Base-by-base conservation (phyloP, 2,888 invertebrate species). In the Octodonta nipae region DNA sequence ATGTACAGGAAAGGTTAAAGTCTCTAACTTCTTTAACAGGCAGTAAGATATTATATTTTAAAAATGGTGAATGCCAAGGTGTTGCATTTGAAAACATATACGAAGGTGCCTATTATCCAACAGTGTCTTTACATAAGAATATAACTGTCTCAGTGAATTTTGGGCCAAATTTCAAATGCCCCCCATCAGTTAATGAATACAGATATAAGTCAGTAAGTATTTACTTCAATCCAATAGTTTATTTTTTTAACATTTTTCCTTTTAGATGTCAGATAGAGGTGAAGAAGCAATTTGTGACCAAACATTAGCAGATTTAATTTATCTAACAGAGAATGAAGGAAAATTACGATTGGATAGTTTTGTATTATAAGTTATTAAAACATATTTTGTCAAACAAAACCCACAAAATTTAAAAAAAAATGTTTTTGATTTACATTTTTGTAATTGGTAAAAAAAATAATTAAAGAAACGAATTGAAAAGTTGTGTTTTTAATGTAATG, bases 271-370 rank as follows among this genome's bases (percentile, higher is more conserved):
- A 28, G 86, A 89, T 46, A 81, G 91, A 52, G 88, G 91, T 0
- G 86, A 88, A 52, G 87, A 92, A 58, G 75, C 87, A 8, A 85
- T 89, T 48, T 80, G 87, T 41, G 93, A 98, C 56, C 95, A 96
- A 57, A 83, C 89, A 0, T 69, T 96, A 65, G 83, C 95, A 0
- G 98, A 98, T 58, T 65, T 93, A 33, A 64, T 95, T 10, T 95
- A 86, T 61, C 68, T 95, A 31, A 84, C 89, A 0, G 92, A 95
- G 60, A 89, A 95, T 55, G 89, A 89, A 55, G 91, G 89, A 36
- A 84, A 85, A 59, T 64, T 91, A 47, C 70, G 86, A 44, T 61
- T 91, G 43, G 89, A 89, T 54, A 83, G 67, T 33, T 71, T 67
- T 42, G 65, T 67, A 33, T 64, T 68, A 55, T 70, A 67, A 70